phyloP scores from a whole-genome alignment of 2,113 vertebrate genomes.

The Entomyzon cyanotis region DNA sequence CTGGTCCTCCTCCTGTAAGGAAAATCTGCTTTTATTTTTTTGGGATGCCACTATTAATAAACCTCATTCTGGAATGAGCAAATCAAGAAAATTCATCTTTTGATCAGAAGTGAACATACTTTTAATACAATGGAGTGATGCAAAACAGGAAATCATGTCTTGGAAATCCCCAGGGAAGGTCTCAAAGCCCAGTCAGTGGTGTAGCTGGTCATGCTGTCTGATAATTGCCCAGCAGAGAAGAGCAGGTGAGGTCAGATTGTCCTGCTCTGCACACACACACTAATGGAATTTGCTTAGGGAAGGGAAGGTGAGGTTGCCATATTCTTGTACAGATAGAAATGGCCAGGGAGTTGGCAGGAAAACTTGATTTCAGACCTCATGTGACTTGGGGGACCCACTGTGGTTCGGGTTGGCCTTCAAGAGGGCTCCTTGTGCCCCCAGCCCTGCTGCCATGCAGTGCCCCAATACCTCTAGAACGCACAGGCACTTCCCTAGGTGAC shows the following conservation, averaged over 20 bases:
- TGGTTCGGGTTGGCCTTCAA: not conserved
- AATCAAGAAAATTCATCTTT: not conserved
- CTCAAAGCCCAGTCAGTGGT: not conserved
- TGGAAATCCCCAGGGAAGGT: not conserved
- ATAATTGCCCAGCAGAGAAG: not conserved
- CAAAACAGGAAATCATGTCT: not conserved
- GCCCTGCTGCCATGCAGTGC: not conserved
- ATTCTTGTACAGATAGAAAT: not conserved
- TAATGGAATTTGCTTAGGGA: not conserved
- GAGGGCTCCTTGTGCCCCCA: not conserved
- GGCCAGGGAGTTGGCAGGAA: not conserved
- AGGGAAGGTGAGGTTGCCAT: not conserved
- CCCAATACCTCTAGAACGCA: not conserved
- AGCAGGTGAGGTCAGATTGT: not conserved
- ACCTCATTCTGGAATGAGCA: not conserved
- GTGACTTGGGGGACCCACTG: not conserved
- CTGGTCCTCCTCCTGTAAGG: not conserved
- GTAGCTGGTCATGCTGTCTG: not conserved
- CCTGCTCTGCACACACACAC: not conserved
- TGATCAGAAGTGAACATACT: not conserved
- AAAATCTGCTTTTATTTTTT: not conserved
- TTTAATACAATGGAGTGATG: not conserved
- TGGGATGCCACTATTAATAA: not conserved
- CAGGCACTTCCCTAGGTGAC: not conserved
- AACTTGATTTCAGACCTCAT: not conserved